A percentile compares a stretch with the other conserved stretches of the same genome.
These are phyloP conservation scores for Thalassaphorura encarpata DNA, from an alignment of 1,140 invertebrate species.

Conservation along the genomic window DNA sequence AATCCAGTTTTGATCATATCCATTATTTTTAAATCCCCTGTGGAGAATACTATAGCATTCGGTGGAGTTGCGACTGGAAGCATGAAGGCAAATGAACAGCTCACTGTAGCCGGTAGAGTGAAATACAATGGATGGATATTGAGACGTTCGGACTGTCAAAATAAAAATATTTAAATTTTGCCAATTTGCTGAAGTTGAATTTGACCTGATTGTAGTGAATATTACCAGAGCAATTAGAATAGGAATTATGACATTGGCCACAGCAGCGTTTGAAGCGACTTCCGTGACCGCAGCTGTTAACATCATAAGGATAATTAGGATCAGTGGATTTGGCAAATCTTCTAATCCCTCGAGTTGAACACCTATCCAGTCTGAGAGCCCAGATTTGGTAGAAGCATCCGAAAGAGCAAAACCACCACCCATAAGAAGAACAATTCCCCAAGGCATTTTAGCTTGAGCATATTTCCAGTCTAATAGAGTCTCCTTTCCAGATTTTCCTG, in stretches of 20 bases:
- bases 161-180: conserved; percentile 1
- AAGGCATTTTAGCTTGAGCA: conserved; percentile 63
- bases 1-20: conserved; percentile 30
- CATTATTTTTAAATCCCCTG: conserved; percentile 34
- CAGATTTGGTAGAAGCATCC: conserved; percentile 62
- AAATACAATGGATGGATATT: conserved; percentile 71
- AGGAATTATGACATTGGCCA: conserved; percentile 72
- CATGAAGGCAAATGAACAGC: conserved; percentile 58
- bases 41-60: conserved; percentile 85
- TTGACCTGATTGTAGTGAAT: background rate
- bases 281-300: conserved; percentile 57
- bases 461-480: conserved; percentile 66
- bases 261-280: conserved; percentile 72
- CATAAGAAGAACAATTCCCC: conserved; percentile 43
- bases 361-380: conserved; percentile 63
- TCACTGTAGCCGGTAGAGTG: conserved; percentile 70
- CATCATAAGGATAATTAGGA: conserved; percentile 38
- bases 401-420: conserved; percentile 77
- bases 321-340: conserved; percentile 34
- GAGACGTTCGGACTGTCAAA: conserved; percentile 48
- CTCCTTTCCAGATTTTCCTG: background rate
- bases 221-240: conserved; percentile 64
- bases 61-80: conserved; percentile 54
- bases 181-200: background rate
- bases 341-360: conserved; percentile 41